Evolutionary conservation across 2,113 vertebrate genomes (phyloP), one percentile per base, ranked within the genome.

Genomic region (Chitala chitala): DNA sequence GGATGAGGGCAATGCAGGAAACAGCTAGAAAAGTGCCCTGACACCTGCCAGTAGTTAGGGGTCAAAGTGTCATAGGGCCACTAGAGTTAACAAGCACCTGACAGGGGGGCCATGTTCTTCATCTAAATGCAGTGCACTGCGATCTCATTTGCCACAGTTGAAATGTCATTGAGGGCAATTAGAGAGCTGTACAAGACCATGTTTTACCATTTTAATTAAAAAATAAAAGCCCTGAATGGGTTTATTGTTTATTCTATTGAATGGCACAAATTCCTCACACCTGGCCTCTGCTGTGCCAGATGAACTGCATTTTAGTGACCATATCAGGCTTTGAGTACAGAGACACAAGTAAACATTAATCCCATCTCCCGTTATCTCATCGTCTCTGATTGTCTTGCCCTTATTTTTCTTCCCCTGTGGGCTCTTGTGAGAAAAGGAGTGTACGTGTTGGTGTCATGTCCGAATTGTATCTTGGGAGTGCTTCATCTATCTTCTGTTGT

Each of bases 81-180:
- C 20, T 12, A 63, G 33, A 38, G 13, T 38, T n/a, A n/a, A n/a
- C n/a, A n/a, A n/a, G n/a, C n/a, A n/a, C n/a, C n/a, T n/a, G n/a
- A n/a, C 29, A 0, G 59, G 33, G 29, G 1, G 17, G 33, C 59
- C 33, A n/a, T 54, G 51, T n/a, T n/a, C 51, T n/a, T 46, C 44
- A 5, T 46, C 5, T 46, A 46, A 12, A 46, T 24, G 13, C 64
- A 29, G 10, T 13, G 12, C 10, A 26, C 40, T 46, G 13, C 6
- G 22, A 46, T 48, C 64, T 68, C 64, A 22, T 68, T 68, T 36
- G 31, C 59, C 59, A 63, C 59, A 63, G 38, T 63, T 33, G 38
- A 29, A n/a, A 63, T 33, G 33, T 15, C 31, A 33, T 29, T 63
- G 59, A 63, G 59, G 59, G 17, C 38, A 33, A 63, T 63, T 63